These are phyloP conservation scores for Nyctibius bracteatus DNA, from an alignment of 2,113 vertebrate genomes.

Conservation along the genomic window DNA sequence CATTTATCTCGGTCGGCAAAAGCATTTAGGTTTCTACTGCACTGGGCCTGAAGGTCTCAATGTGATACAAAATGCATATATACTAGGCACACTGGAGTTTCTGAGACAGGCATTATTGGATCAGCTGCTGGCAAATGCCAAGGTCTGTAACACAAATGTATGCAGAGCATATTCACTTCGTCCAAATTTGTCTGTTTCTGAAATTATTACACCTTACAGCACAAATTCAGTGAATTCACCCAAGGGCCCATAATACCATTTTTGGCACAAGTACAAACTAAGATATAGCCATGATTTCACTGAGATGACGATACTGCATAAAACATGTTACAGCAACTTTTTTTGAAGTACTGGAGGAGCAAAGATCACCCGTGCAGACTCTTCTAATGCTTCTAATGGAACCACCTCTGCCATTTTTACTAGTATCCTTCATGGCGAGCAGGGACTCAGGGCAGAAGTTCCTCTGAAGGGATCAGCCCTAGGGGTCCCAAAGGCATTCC, in stretches of 20 bases:
- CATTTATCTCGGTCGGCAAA: background rate
- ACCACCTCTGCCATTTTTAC: background rate
- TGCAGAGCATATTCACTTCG: background rate
- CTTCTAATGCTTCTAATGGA: background rate
- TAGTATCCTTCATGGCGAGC: background rate
- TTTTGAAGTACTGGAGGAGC: background rate
- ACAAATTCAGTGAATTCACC: conserved; percentile 10
- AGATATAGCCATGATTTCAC: background rate
- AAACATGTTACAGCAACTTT: background rate
- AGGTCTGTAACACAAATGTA: background rate
- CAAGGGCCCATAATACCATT: background rate
- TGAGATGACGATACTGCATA: background rate
- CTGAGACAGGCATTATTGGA: background rate
- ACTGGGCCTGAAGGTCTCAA: background rate
- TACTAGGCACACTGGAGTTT: background rate
- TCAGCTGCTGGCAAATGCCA: background rate
- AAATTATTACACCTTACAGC: background rate
- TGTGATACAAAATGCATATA: background rate
- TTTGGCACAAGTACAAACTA: background rate
- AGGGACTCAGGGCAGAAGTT: background rate
- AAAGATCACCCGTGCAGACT: background rate
- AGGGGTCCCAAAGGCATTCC: background rate
- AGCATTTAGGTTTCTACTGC: background rate
- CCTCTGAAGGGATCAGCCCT: background rate
- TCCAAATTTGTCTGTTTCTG: background rate